Conservation (phyloP, 2,888 invertebrate species). For the Tenodera sinensis region DNA sequence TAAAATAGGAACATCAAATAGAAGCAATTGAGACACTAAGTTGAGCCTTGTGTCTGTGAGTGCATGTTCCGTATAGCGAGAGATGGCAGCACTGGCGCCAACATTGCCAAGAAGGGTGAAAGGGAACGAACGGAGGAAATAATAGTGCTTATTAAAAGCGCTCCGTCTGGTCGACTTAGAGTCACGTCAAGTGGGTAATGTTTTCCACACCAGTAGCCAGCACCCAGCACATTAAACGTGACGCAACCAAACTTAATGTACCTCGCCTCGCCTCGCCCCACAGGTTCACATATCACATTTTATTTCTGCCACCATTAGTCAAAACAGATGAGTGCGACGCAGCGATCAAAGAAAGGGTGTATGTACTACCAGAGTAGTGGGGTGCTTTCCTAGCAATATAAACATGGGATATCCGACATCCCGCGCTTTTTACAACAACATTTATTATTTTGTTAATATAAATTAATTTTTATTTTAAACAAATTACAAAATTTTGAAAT, state of each 20-base stretch:
- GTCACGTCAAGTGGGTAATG: constrained; percentile 5
- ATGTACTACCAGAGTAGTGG: too few species aligned
- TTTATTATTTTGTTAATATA: too few species aligned
- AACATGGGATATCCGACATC: too few species aligned
- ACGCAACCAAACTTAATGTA: background rate
- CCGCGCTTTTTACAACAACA: too few species aligned
- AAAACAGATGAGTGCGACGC: too few species aligned
- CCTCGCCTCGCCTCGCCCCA: background rate
- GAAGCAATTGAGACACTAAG: too few species aligned
- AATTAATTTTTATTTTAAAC: too few species aligned
- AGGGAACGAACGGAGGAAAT: constrained; percentile 16
- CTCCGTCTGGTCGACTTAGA: constrained; percentile 19
- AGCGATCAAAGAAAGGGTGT: too few species aligned
- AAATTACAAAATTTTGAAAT: too few species aligned
- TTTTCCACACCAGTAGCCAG: background rate
- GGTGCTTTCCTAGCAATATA: too few species aligned
- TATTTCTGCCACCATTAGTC: background rate
- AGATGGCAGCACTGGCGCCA: background rate
- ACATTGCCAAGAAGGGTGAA: background rate
- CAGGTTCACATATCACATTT: background rate
- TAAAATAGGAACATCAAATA: too few species aligned
- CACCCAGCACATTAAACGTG: background rate
- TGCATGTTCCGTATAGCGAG: background rate
- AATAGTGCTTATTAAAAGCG: constrained; percentile 32
- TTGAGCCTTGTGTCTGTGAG: too few species aligned